These are phyloP conservation scores for Vidua macroura DNA, from an alignment of 2,113 vertebrate species.

Conservation along the genomic window DNA sequence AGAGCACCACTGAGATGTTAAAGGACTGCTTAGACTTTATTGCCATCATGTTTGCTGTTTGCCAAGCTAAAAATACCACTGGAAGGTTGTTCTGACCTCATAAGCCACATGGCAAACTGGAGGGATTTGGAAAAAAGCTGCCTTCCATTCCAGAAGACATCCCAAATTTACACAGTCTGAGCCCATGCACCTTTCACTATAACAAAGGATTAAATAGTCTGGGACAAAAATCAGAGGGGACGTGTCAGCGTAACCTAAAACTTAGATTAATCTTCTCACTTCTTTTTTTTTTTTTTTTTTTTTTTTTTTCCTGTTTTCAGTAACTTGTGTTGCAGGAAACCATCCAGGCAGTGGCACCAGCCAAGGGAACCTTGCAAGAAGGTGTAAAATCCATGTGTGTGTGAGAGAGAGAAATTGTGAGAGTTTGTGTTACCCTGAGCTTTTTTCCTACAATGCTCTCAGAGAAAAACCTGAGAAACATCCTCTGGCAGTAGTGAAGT, in stretches of 20 bases:
- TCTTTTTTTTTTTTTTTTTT: background rate
- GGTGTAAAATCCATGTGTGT: background rate
- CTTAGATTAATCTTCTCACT: background rate
- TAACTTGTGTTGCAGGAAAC: background rate
- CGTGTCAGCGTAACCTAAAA: background rate
- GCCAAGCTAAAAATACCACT: slow-evolving; percentile 32
- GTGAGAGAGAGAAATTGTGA: background rate
- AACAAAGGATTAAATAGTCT: background rate
- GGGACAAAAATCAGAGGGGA: background rate
- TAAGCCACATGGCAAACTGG: background rate
- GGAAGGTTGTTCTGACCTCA: slow-evolving; percentile 44
- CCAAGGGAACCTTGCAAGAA: background rate
- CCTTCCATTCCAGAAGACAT: background rate
- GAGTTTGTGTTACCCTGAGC: background rate
- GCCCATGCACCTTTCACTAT: background rate
- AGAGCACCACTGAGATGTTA: background rate
- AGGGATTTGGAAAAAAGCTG: background rate
- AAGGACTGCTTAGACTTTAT: slow-evolving; percentile 4
- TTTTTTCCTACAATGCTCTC: background rate
- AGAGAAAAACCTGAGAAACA: background rate
- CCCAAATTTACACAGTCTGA: background rate
- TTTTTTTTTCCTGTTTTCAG: background rate
- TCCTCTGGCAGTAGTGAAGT: background rate
- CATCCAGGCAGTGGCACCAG: background rate
- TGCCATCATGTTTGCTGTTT: background rate